Evolutionary conservation across 2,797 vertebrate genomes (phyloP).

Genomic region (Astyanax mexicanus): DNA sequence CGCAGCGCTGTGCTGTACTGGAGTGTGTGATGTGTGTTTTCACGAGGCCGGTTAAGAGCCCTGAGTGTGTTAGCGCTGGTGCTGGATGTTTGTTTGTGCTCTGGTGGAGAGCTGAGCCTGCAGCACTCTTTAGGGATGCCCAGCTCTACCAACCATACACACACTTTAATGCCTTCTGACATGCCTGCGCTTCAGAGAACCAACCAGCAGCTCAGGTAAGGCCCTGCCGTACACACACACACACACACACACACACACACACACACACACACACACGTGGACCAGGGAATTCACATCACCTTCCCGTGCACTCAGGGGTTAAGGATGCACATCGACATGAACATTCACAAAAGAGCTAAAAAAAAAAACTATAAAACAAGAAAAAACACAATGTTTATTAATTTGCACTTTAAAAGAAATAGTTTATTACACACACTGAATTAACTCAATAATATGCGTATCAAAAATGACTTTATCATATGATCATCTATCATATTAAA

Average conservation of each 20-base stretch:
- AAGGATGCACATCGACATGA: neutral
- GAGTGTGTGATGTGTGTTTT: neutral
- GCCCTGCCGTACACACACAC: constrained; percentile 27
- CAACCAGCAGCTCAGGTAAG: constrained; percentile 47
- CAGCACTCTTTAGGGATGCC: constrained; percentile 43
- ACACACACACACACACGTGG: constrained; percentile 8
- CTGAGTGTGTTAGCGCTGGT: constrained; percentile 11
- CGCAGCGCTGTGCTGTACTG: neutral
- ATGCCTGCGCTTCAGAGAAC: constrained; percentile 39
- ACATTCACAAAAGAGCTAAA: neutral
- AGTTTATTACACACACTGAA: too few relatives aligned
- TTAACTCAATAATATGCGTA: too few relatives aligned
- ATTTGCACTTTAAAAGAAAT: too few relatives aligned
- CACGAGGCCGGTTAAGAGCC: neutral
- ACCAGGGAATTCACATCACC: neutral
- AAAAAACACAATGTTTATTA: neutral
- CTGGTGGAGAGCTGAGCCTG: constrained; percentile 41
- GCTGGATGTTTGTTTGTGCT: constrained; percentile 44
- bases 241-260: constrained; percentile 21
- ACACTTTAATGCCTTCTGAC: constrained; percentile 55
- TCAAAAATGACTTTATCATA: too few relatives aligned
- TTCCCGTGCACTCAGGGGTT: neutral
- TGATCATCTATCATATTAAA: too few relatives aligned
- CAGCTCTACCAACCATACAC: constrained; percentile 49
- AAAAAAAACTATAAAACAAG: neutral